Conservation (phyloP, 2,113 vertebrate genomes). For the Pelobates fuscus region DNA sequence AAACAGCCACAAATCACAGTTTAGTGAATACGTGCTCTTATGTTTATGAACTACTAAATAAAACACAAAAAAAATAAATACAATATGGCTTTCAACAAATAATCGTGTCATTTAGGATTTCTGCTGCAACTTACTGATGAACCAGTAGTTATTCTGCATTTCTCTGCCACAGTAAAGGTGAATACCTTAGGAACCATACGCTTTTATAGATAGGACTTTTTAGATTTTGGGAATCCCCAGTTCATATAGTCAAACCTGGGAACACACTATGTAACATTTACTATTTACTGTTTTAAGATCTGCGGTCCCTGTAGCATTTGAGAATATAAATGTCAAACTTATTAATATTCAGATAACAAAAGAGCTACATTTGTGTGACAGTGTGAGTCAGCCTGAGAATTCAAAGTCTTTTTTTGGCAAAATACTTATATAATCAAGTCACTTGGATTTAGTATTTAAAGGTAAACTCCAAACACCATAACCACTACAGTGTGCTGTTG, state of each 20-base stretch:
- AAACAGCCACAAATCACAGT: no score
- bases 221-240: conserved; percentile 12
- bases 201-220: background rate
- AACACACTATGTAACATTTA: conserved; percentile 14
- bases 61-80: no score
- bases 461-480: no score
- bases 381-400: background rate
- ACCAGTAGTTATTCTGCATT: conserved; percentile 35
- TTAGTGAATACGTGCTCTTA: no score
- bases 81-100: no score
- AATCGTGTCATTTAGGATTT: no score
- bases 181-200: conserved; percentile 35
- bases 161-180: conserved; percentile 36
- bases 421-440: conserved; percentile 10
- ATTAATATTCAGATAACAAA: conserved; percentile 41
- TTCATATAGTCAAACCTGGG: conserved; percentile 5
- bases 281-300: background rate
- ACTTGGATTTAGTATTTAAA: conserved; percentile 3
- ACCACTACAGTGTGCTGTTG: no score
- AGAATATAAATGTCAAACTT: conserved; percentile 10
- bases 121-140: no score
- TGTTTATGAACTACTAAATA: no score
- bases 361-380: conserved; percentile 15
- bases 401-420: background rate
- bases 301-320: background rate